phyloP scores from a whole-genome alignment of 1,140 invertebrate genomes.

The Lucilia sericata region DNA sequence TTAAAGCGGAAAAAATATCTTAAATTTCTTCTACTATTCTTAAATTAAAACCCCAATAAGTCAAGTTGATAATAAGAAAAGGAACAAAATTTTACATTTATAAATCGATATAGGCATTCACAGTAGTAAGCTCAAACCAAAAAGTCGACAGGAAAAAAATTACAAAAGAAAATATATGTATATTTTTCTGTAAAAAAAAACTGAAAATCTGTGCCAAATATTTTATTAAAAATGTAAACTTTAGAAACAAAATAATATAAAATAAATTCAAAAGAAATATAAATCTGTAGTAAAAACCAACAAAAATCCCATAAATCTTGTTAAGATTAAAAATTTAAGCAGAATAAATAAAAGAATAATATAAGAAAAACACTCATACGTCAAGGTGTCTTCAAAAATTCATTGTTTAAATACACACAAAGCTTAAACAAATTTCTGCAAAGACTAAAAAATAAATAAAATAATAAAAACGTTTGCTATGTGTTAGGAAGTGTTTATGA shows the following conservation, averaged over 20 bases:
- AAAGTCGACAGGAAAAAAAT: neutral
- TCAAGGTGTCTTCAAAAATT: conserved; percentile 7
- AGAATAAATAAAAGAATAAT: neutral
- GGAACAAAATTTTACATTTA: too few species aligned
- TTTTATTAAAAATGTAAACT: too few species aligned
- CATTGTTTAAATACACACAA: neutral
- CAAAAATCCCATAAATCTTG: neutral
- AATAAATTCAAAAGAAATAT: conserved; percentile 2
- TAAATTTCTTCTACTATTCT: too few species aligned
- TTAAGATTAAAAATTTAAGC: conserved; percentile 1
- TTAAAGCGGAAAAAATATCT: too few species aligned
- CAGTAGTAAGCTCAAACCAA: too few species aligned
- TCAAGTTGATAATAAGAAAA: too few species aligned
- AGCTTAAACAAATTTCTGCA: neutral
- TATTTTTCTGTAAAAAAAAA: neutral
- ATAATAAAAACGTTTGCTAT: too few species aligned
- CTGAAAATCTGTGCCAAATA: conserved; percentile 20
- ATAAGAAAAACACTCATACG: conserved; percentile 10
- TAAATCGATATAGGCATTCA: too few species aligned
- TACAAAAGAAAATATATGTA: neutral
- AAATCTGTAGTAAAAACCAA: neutral
- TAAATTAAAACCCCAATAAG: too few species aligned
- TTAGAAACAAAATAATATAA: neutral
- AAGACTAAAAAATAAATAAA: too few species aligned
- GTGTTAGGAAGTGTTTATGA: neutral